Evolutionary conservation across 37 sponge, comb jelly and placozoan genomes (phyloP).

Genomic region (Amphimedon queenslandica): DNA sequence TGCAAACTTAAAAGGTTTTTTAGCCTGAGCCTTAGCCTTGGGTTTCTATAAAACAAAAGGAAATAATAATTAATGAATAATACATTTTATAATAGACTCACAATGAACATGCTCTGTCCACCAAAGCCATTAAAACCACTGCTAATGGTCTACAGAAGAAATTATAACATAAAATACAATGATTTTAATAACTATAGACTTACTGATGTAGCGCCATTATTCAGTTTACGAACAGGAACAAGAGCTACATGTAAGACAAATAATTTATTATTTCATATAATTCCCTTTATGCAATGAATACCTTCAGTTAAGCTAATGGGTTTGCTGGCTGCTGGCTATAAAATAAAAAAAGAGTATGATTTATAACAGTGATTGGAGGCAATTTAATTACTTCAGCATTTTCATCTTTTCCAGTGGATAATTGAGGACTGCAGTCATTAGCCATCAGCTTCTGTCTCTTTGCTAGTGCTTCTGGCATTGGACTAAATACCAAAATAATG

Average conservation of each 20-base stretch:
- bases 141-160: slow-evolving; percentile 11
- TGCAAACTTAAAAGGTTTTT: slow-evolving; percentile 24
- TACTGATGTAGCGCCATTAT: neutral
- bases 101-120: slow-evolving; percentile 12
- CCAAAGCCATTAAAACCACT: slow-evolving; percentile 39
- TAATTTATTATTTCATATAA: no score
- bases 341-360: no score
- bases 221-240: neutral
- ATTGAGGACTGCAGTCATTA: no score
- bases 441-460: neutral
- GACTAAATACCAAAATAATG: neutral
- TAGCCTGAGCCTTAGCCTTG: neutral
- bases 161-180: neutral
- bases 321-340: no score
- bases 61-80: neutral
- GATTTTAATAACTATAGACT: neutral
- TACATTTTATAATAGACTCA: neutral
- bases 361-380: no score
- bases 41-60: no score
- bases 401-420: no score
- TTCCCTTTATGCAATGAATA: no score
- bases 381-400: no score
- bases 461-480: neutral
- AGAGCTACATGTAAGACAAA: neutral
- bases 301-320: no score